Base-by-base conservation (phyloP, 2,888 invertebrate species). In the Cryptocheilus praepositus region DNA sequence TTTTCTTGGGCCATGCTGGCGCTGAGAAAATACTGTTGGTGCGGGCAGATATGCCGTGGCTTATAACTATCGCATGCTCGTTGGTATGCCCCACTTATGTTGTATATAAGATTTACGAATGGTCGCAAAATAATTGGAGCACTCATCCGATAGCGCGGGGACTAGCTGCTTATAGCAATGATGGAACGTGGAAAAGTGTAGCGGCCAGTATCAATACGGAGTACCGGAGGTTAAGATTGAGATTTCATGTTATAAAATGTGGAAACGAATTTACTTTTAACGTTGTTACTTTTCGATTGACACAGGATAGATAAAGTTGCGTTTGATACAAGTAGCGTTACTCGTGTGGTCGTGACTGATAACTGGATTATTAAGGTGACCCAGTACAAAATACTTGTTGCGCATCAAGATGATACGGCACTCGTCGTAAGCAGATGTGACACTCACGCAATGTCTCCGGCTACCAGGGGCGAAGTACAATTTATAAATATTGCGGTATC, bases 351-450 rank as follows among this genome's bases (percentile, higher is more conserved):
- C 55, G 94, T 93, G 0, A 97, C 96, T 0, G 94, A 95, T 84
- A 95, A 94, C 70, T 98, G 97, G 96, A 92, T 98, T 22, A 92
- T 98, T 57, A 96, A 96, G 89, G 92, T 95, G 0, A 91, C 93
- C 0, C 93, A 95, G 49, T 95, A 97, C 81, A 91, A 89, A 71
- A 88, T 97, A 0, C 89, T 93, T 80, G 89, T 96, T 56, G 93
- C 95, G 0, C 94, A 95, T 85, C 97, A 97, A 87, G 91, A 90
- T 77, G 96, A 97, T 87, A 93, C 95, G 19, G 90, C 92, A 0
- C 90, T 97, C 15, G 92, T 94, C 44, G 93, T 96, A 18, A 93
- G 93, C 71, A 92, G 93, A 91, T 93, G 94, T 18, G 94, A 95
- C 85, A 92, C 92, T 19, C 94, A 94, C 84, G 89, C 91, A 28